Evolutionary conservation across 2,797 vertebrate species (phyloP).

Genomic region (Sebastolobus altivelis): DNA sequence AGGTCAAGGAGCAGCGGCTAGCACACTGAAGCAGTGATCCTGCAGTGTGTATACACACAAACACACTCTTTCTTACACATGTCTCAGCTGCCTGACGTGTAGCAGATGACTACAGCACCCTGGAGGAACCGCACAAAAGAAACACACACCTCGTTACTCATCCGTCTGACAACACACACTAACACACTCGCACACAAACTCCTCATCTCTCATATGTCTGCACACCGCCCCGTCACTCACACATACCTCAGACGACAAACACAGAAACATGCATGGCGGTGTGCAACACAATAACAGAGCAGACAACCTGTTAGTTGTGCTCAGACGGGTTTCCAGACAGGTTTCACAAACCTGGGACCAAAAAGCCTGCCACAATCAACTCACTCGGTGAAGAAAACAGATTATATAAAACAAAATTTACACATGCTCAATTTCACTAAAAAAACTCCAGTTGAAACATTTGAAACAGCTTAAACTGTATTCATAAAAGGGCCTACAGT

Average conservation of each 20-base stretch:
- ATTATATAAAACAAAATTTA: not conserved
- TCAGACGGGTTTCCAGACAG: conserved; percentile 37
- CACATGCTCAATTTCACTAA: not conserved
- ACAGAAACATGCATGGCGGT: not conserved
- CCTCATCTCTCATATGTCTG: conserved; percentile 55
- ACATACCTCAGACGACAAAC: conserved; percentile 39
- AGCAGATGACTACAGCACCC: conserved; percentile 37
- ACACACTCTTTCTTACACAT: conserved; percentile 2
- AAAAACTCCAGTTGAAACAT: not conserved
- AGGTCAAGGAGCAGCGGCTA: conserved; percentile 55
- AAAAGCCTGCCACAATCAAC: conserved; percentile 11
- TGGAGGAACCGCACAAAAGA: conserved; percentile 39
- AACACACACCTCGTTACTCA: conserved; percentile 73
- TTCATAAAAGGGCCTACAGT: not conserved
- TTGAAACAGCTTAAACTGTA: not conserved
- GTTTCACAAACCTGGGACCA: conserved; percentile 18
- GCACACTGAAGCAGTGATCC: conserved; percentile 47
- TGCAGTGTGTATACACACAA: conserved; percentile 20
- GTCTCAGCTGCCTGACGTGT: conserved; percentile 46
- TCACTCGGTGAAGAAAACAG: not conserved
- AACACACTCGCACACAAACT: conserved; percentile 30
- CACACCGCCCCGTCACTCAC: conserved; percentile 48
- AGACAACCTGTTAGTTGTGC: conserved; percentile 48
- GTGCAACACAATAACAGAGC: conserved; percentile 33
- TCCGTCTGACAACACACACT: conserved; percentile 43